These are phyloP conservation scores for Cephus pulcher DNA, from an alignment of 2,888 invertebrate genomes.

Conservation along the genomic window DNA sequence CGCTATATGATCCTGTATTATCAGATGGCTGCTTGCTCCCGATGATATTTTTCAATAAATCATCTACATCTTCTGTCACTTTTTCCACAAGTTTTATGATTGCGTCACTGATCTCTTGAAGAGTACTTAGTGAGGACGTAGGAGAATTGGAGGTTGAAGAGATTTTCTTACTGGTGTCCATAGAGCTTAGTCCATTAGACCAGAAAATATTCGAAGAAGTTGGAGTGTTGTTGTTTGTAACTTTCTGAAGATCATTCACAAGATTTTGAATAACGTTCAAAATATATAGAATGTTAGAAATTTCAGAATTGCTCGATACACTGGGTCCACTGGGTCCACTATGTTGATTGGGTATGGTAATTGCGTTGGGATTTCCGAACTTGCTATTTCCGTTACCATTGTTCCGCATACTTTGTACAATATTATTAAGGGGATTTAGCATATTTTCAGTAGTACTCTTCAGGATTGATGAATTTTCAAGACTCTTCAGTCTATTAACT, in stretches of 20 bases:
- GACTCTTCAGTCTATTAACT: neutral
- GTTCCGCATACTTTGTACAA: neutral
- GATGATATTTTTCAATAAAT: neutral
- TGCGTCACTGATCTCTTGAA: neutral
- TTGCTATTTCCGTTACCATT: neutral
- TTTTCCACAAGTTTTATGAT: neutral
- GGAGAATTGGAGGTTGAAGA: too few species aligned
- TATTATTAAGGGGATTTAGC: neutral
- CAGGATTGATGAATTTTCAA: neutral
- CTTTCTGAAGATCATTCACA: neutral
- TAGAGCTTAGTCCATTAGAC: too few species aligned
- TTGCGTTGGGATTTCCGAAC: neutral
- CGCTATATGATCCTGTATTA: neutral
- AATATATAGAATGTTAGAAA: neutral
- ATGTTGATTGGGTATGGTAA: too few species aligned
- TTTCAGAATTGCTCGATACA: neutral
- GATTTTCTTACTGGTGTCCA: too few species aligned
- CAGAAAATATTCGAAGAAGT: too few species aligned
- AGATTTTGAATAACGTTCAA: neutral
- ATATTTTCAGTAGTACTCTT: neutral
- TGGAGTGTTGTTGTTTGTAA: neutral
- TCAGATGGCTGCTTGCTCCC: neutral
- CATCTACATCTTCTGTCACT: neutral
- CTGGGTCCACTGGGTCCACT: too few species aligned
- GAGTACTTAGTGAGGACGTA: neutral